Conservation (phyloP, 1,140 invertebrate species). For the Zaprionus inermis region DNA sequence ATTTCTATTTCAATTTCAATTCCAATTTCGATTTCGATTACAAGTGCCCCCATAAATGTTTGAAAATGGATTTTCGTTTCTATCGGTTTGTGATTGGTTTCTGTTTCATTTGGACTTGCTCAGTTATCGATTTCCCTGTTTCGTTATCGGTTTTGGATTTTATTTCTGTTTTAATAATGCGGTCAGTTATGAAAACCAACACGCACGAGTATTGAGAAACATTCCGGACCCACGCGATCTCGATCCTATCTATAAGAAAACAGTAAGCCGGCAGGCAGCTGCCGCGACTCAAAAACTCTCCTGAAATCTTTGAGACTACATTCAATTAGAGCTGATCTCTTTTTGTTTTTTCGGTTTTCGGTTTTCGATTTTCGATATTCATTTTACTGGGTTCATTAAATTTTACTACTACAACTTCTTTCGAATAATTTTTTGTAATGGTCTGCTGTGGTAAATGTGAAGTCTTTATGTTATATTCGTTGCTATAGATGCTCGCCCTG, state of each 20-base stretch:
- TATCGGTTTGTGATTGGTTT: constrained; percentile 14
- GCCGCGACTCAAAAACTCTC: constrained; percentile 38
- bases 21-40: constrained; percentile 33
- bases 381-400: constrained; percentile 24
- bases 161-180: constrained; percentile 53
- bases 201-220: constrained; percentile 37
- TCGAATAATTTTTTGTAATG: constrained; percentile 84
- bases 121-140: constrained; percentile 25
- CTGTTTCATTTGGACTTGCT: constrained; percentile 23
- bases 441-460: constrained; percentile 85
- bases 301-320: constrained; percentile 60
- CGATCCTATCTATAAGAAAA: constrained; percentile 13
- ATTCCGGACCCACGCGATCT: constrained; percentile 35
- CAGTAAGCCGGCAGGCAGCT: constrained; percentile 51
- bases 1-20: constrained; percentile 25
- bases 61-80: constrained; percentile 17
- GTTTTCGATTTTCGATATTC: constrained; percentile 29
- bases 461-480: constrained; percentile 87
- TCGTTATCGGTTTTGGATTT: constrained; percentile 4
- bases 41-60: constrained; percentile 35
- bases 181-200: constrained; percentile 52
- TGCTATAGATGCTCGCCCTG: constrained; percentile 85
- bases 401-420: constrained; percentile 81
- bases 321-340: constrained; percentile 45
- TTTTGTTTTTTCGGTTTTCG: constrained; percentile 23